Evolutionary conservation across 2,113 vertebrate genomes (phyloP).

Genomic region (Eulacestoma nigropectus): DNA sequence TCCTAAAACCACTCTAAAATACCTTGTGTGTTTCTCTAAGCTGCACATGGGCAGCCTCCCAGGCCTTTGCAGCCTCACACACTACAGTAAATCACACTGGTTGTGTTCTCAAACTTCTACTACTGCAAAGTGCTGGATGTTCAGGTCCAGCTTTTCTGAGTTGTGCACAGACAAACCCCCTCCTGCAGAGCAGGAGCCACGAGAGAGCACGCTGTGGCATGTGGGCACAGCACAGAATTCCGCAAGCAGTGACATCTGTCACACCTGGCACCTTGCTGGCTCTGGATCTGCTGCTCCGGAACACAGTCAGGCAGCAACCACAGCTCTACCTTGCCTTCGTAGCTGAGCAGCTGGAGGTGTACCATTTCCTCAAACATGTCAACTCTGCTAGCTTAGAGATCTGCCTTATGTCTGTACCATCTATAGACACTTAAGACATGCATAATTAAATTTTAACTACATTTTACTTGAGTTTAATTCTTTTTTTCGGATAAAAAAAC

Average conservation of each 20-base stretch:
- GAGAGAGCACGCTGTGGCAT: not conserved
- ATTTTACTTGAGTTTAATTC: not conserved
- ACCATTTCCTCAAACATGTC: not conserved
- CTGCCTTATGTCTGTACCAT: not conserved
- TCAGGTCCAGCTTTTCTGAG: not conserved
- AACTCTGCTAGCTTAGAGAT: not conserved
- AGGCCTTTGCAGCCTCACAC: not conserved
- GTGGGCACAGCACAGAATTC: rapidly evolving
- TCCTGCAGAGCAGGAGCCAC: not conserved
- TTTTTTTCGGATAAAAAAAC: rapidly evolving
- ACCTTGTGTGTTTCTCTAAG: not conserved
- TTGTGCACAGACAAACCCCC: rapidly evolving
- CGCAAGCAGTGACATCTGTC: not conserved
- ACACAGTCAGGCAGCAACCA: not conserved
- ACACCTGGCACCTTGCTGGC: not conserved
- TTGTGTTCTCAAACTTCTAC: not conserved
- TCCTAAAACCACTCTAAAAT: not conserved
- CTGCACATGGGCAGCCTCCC: not conserved
- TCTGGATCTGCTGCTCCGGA: not conserved
- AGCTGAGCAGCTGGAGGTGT: not conserved
- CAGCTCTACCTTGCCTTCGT: not conserved
- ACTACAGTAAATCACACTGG: not conserved
- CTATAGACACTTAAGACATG: not conserved
- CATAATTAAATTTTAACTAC: not conserved
- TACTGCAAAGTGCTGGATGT: not conserved